A percentile compares a stretch with the other conserved stretches of the same genome.
Conservation (phyloP, 2,888 invertebrate species). For the Cetonia aurata region DNA sequence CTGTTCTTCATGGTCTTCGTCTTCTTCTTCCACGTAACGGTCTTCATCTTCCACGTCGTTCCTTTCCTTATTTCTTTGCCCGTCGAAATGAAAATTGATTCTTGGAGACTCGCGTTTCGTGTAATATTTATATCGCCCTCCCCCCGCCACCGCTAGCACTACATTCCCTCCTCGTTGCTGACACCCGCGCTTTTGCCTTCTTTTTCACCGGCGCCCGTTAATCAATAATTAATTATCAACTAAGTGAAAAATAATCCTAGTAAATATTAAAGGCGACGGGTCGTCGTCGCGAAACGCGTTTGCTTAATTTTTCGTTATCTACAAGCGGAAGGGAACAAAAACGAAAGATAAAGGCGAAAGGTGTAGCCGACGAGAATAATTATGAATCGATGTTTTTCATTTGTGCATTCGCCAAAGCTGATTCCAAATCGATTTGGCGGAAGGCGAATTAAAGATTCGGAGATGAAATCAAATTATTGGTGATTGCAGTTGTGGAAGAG, state of each 20-base stretch:
- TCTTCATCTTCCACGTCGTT: constrained; percentile 14
- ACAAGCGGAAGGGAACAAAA: constrained; percentile 5
- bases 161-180: constrained; percentile 9
- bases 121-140: constrained; percentile 32
- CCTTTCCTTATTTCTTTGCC: constrained; percentile 24
- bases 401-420: no score
- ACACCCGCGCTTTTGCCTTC: constrained; percentile 28
- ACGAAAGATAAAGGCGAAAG: neutral
- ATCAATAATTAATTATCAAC: constrained; percentile 40
- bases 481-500: no score
- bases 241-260: constrained; percentile 35
- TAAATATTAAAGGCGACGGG: constrained; percentile 35
- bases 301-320: constrained; percentile 23
- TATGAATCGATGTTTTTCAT: neutral
- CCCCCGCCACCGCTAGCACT: neutral
- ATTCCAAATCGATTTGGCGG: no score
- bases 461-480: no score
- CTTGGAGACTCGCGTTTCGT: constrained; percentile 38
- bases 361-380: constrained; percentile 30
- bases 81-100: constrained; percentile 37
- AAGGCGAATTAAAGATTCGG: no score
- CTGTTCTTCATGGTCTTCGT: constrained; percentile 1
- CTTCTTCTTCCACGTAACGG: constrained; percentile 13
- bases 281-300: constrained; percentile 27
- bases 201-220: constrained; percentile 34